phyloP scores from a whole-genome alignment of 2,113 vertebrate genomes.

The Myrmophylax atrothorax region DNA sequence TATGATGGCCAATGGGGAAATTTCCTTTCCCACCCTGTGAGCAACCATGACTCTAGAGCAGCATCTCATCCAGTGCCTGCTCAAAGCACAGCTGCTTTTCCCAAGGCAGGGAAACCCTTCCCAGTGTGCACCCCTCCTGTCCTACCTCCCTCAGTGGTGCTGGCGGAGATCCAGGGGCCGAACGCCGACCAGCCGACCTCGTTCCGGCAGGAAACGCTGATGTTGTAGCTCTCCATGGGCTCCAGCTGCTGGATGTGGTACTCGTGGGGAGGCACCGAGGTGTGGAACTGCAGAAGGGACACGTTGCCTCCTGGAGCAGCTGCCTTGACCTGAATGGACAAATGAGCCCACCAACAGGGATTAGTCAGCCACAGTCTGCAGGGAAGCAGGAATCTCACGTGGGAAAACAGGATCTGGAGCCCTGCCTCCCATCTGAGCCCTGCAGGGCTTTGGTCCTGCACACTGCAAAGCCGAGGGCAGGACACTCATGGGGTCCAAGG shows the following conservation, averaged over 20 bases:
- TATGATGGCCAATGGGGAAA: accelerated
- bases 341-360: constrained; percentile 14
- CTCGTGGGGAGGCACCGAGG: constrained; percentile 80
- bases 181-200: constrained; percentile 83
- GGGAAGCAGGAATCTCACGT: background rate
- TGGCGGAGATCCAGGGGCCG: constrained; percentile 81
- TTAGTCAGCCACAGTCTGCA: constrained; percentile 24
- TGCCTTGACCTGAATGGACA: constrained; percentile 80
- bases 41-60: background rate
- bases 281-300: constrained; percentile 63
- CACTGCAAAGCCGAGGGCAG: background rate
- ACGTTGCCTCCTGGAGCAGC: constrained; percentile 53
- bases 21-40: background rate
- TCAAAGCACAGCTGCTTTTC: background rate
- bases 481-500: too few relatives aligned
- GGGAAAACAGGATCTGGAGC: constrained; percentile 19
- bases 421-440: background rate
- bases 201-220: constrained; percentile 89
- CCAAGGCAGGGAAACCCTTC: background rate
- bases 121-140: background rate
- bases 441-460: background rate
- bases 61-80: background rate
- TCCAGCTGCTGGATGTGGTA: constrained; percentile 80
- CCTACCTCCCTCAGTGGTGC: constrained; percentile 91
- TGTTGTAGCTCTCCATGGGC: constrained; percentile 83